phyloP scores from a whole-genome alignment of 2,888 invertebrate genomes.

The Helicoverpa assulta region DNA sequence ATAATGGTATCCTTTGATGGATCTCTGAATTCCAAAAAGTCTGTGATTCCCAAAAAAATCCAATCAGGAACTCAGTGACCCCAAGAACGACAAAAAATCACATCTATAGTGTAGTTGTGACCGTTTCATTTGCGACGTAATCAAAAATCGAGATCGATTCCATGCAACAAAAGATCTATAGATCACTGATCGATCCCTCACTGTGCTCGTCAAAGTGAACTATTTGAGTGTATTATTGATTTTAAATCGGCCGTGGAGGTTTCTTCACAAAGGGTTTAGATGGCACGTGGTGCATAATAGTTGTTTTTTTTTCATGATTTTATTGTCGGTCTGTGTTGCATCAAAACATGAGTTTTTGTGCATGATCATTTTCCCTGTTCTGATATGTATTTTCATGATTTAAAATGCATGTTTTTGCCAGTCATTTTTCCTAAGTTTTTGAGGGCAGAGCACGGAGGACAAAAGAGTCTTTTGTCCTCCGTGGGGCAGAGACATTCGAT shows the following conservation, averaged over 20 bases:
- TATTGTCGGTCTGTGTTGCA: background rate
- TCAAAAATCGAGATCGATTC: conserved; percentile 85
- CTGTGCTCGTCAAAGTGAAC: conserved; percentile 85
- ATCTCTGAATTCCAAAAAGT: conserved; percentile 38
- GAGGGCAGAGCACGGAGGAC: too few relatives aligned
- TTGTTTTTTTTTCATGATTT: conserved; percentile 15
- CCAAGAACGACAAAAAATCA: conserved; percentile 66
- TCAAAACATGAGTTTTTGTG: conserved; percentile 3
- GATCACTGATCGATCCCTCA: conserved; percentile 86
- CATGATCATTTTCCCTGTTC: background rate
- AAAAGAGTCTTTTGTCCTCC: too few relatives aligned
- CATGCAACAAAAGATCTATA: conserved; percentile 84
- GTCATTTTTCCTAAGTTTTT: background rate
- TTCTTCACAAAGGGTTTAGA: conserved; percentile 71
- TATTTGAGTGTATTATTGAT: conserved; percentile 86
- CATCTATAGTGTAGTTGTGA: conserved; percentile 64
- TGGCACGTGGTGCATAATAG: conserved; percentile 58
- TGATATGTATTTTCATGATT: too few relatives aligned
- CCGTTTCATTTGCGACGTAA: conserved; percentile 79
- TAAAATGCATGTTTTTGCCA: background rate
- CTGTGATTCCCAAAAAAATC: conserved; percentile 54
- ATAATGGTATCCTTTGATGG: conserved; percentile 51
- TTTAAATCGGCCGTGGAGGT: conserved; percentile 84
- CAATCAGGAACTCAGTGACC: conserved; percentile 62
- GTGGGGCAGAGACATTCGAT: background rate